phyloP scores from a whole-genome alignment of 2,797 vertebrate genomes.

The Helostoma temminkii region DNA sequence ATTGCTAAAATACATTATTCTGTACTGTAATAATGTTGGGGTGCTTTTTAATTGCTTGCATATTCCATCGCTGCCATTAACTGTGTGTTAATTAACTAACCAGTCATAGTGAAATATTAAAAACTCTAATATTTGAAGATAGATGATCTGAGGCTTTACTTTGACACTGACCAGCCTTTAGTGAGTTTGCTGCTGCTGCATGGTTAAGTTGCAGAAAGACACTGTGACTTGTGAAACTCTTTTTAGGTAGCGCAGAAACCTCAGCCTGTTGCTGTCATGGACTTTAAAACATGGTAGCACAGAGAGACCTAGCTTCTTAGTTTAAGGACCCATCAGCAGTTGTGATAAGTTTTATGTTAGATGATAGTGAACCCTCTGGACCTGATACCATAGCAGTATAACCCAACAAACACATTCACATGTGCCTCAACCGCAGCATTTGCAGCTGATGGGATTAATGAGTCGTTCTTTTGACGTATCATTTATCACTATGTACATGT shows the following conservation, averaged over 20 bases:
- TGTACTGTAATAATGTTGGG: slow-evolving; percentile 16
- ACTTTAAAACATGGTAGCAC: too few species aligned
- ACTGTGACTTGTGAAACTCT: slow-evolving; percentile 9
- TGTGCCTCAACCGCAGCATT: not conserved
- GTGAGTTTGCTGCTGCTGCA: not conserved
- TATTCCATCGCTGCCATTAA: not conserved
- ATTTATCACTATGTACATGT: too few species aligned
- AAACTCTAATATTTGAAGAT: not conserved
- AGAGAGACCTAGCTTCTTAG: too few species aligned
- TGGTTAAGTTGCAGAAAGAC: not conserved
- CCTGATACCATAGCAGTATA: not conserved
- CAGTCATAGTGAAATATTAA: not conserved
- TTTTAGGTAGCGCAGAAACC: too few species aligned
- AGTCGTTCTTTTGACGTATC: not conserved
- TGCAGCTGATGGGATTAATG: not conserved
- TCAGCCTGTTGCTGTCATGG: too few species aligned
- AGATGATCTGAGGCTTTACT: slow-evolving; percentile 1
- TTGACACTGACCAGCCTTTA: not conserved
- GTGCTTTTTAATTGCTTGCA: slow-evolving; percentile 1
- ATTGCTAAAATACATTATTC: slow-evolving; percentile 12
- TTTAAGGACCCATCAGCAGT: not conserved
- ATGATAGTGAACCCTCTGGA: not conserved
- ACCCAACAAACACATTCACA: not conserved
- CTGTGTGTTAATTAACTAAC: not conserved
- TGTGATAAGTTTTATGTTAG: not conserved